These are phyloP conservation scores for Rhodeus uyekii DNA, from an alignment of 2,797 vertebrate genomes.

Conservation along the genomic window DNA sequence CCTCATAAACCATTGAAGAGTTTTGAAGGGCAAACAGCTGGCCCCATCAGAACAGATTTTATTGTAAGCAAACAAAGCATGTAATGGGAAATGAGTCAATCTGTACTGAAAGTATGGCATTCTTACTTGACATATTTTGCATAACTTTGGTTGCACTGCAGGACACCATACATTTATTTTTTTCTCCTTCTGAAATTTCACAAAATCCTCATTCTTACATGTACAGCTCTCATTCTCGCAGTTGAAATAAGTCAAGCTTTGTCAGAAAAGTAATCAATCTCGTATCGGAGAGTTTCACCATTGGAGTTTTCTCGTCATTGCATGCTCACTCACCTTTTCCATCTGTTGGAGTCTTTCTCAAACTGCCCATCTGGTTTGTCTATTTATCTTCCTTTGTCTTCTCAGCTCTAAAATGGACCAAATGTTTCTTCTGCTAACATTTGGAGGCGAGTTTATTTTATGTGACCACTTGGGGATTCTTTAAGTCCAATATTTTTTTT, in stretches of 20 bases:
- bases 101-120: background rate
- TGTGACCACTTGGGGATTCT: slow-evolving; percentile 6
- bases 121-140: background rate
- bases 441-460: background rate
- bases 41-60: background rate
- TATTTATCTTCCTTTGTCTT: background rate
- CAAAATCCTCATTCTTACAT: background rate
- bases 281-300: background rate
- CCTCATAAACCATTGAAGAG: background rate
- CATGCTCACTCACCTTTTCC: background rate
- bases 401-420: background rate
- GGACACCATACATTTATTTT: background rate
- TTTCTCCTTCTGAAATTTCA: background rate
- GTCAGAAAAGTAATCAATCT: background rate
- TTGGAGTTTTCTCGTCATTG: background rate
- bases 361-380: slow-evolving; percentile 10
- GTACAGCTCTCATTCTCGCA: no score
- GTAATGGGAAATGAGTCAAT: background rate
- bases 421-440: background rate
- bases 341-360: background rate
- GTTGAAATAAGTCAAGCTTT: background rate
- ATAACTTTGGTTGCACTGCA: background rate
- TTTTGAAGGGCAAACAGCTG: background rate
- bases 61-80: background rate
- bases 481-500: slow-evolving; percentile 1